phyloP scores from a whole-genome alignment of 2,113 vertebrate genomes.

The Stercorarius parasiticus region DNA sequence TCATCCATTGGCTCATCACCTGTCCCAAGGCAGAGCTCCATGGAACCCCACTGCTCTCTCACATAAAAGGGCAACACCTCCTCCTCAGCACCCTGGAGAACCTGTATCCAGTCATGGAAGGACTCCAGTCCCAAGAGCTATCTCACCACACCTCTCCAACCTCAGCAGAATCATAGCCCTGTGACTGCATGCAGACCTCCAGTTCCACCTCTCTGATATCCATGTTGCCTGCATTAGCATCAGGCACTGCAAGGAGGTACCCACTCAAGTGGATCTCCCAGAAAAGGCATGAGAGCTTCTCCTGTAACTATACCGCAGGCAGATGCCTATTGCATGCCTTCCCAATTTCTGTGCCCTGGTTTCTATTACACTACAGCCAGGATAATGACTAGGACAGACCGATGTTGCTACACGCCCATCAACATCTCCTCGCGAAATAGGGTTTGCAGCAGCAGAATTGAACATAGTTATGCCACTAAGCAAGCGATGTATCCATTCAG shows the following conservation, averaged over 20 bases:
- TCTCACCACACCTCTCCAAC: not conserved
- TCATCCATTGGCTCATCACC: not conserved
- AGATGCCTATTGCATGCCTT: accelerated
- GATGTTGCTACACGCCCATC: not conserved
- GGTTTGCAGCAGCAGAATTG: not conserved
- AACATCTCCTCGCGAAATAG: not conserved
- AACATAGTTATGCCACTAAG: not conserved
- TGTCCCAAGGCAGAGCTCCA: not conserved
- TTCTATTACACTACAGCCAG: not conserved
- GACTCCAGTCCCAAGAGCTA: not conserved
- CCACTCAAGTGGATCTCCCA: accelerated
- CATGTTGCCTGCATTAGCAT: no score
- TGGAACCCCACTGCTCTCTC: not conserved
- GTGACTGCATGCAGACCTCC: not conserved
- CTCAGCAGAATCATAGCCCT: accelerated
- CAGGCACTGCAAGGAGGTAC: not conserved
- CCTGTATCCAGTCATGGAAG: not conserved
- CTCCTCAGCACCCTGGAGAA: not conserved
- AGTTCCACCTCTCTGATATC: not conserved
- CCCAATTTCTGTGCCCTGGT: accelerated
- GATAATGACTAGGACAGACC: not conserved
- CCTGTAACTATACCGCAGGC: not conserved
- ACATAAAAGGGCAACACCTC: not conserved
- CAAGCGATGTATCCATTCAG: not conserved
- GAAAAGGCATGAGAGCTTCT: accelerated